These are phyloP conservation scores for Patiria pectinifera DNA, from an alignment of 53 echinoderm and acorn worm species.

Conservation along the genomic window DNA sequence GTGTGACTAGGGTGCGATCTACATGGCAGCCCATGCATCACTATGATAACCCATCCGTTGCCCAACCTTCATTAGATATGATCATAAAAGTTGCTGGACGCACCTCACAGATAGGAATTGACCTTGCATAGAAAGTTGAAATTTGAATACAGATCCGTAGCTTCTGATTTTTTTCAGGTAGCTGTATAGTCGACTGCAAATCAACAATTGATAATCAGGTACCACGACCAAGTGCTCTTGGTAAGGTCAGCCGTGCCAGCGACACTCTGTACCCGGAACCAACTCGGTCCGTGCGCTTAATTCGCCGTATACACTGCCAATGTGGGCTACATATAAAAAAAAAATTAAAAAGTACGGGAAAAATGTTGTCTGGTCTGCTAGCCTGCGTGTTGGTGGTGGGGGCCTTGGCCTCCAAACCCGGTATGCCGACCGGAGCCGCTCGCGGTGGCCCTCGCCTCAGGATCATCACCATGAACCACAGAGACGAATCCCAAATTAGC, in stretches of 20 bases:
- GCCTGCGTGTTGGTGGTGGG: slow-evolving; percentile 36
- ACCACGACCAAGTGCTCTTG: no score
- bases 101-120: no score
- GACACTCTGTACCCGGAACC: not conserved
- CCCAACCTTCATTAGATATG: no score
- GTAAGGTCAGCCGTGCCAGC: no score
- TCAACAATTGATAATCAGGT: not conserved
- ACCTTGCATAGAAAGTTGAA: no score
- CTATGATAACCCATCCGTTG: no score
- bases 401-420: not conserved
- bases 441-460: not conserved
- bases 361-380: slow-evolving; percentile 31
- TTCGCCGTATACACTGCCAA: no score
- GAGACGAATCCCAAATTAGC: not conserved
- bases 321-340: not conserved
- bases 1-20: no score
- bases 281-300: not conserved
- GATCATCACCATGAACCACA: not conserved
- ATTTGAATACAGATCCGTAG: no score
- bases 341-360: not conserved
- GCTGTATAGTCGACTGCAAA: not conserved
- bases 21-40: no score
- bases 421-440: not conserved
- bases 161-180: not conserved
- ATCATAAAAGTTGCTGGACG: no score